These are phyloP conservation scores for Halichoerus grypus DNA, from an alignment of 2,113 vertebrate species.

Conservation along the genomic window DNA sequence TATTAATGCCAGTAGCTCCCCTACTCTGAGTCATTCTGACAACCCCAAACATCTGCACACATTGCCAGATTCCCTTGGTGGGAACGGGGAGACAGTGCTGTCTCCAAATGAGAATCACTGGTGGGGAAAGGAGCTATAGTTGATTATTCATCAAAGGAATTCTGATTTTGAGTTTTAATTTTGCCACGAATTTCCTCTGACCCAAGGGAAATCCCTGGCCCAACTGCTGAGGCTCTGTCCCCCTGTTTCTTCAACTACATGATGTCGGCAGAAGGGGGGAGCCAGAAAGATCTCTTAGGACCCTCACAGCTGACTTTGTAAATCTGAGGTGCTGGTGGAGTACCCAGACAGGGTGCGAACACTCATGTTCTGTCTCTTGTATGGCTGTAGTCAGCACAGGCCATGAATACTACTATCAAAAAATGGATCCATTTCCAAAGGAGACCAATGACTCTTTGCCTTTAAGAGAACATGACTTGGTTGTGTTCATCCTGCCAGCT, in stretches of 20 bases:
- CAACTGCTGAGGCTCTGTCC: background rate
- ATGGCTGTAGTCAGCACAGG: background rate
- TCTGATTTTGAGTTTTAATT: conserved; percentile 19
- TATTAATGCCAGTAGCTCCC: background rate
- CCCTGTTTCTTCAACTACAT: background rate
- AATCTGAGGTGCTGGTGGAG: background rate
- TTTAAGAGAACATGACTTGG: background rate
- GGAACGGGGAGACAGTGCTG: background rate
- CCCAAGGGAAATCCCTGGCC: background rate
- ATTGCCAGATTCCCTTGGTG: background rate
- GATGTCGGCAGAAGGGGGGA: accelerated
- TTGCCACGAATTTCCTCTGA: background rate
- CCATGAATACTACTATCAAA: background rate
- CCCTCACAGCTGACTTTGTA: background rate
- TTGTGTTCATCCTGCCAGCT: background rate
- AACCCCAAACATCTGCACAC: background rate
- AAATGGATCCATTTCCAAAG: background rate
- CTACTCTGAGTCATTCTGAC: background rate
- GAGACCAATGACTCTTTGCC: background rate
- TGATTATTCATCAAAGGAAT: background rate
- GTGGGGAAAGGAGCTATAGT: background rate
- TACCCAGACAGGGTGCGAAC: background rate
- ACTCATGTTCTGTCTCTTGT: background rate
- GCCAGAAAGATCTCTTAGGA: background rate
- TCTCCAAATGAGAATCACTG: background rate